phyloP scores from a whole-genome alignment of 2,797 vertebrate genomes.

The Pipistrellus pipistrellus region DNA sequence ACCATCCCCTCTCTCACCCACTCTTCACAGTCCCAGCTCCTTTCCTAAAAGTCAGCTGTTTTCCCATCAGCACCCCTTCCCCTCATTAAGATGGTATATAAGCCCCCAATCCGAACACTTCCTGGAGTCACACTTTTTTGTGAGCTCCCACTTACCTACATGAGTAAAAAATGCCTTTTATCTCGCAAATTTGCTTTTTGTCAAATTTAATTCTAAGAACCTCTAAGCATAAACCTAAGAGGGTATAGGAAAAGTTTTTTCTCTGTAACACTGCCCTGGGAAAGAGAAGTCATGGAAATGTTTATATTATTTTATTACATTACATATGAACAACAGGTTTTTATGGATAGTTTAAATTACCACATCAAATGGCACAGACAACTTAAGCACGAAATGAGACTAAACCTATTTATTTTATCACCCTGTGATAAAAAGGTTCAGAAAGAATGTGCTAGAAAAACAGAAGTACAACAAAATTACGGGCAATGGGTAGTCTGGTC shows the following conservation, averaged over 20 bases:
- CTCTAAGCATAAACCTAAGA: not conserved
- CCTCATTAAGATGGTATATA: not conserved
- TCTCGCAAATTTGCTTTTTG: not conserved
- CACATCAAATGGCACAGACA: not conserved
- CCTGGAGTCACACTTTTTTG: not conserved
- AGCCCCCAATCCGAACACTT: not conserved
- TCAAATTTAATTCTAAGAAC: not conserved
- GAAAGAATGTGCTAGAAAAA: not conserved
- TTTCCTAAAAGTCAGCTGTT: not conserved
- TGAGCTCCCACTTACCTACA: not conserved
- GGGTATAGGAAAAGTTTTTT: not conserved
- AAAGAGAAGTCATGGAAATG: constrained; percentile 7
- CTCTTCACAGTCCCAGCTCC: not conserved
- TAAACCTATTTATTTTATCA: not conserved
- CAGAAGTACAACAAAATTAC: not conserved
- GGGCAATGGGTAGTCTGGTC: not conserved
- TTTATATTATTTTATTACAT: not conserved
- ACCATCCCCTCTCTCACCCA: not conserved
- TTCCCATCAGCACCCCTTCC: not conserved
- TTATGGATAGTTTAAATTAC: not conserved
- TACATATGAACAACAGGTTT: not conserved
- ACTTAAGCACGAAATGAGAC: not conserved
- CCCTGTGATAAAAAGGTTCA: not conserved
- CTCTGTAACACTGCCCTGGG: not conserved
- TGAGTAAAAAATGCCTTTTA: not conserved